Evolutionary conservation across 2,888 invertebrate genomes (phyloP).

Genomic region (Glyphotaelius pellucidus): DNA sequence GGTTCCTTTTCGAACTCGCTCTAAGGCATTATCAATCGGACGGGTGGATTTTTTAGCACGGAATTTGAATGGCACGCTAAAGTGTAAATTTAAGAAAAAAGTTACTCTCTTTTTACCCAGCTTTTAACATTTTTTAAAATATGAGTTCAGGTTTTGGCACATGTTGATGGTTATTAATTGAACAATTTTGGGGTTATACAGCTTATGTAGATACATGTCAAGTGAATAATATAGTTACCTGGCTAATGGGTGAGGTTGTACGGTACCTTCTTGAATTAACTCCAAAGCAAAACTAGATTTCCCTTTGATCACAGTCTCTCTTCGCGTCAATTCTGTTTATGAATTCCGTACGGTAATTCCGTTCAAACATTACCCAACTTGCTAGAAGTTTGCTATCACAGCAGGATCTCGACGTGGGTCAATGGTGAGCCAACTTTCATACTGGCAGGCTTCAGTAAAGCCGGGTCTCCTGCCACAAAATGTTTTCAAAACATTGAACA

Average conservation of each 20-base stretch:
- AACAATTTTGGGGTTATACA: too few species aligned
- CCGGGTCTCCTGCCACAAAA: too few species aligned
- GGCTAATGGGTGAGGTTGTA: background rate
- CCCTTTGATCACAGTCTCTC: conserved; percentile 4
- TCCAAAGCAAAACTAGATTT: background rate
- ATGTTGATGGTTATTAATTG: too few species aligned
- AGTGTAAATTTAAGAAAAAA: too few species aligned
- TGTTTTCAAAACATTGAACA: too few species aligned
- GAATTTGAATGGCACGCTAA: too few species aligned
- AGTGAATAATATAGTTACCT: background rate
- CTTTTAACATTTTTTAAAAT: too few species aligned
- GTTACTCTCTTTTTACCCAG: too few species aligned
- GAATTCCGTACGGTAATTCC: background rate
- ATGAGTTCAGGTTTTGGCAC: too few species aligned
- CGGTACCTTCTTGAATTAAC: background rate
- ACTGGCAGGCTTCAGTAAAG: background rate
- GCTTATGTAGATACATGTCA: background rate
- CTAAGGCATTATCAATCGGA: too few species aligned
- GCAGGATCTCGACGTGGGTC: background rate
- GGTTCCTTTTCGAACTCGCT: too few species aligned
- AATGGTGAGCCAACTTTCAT: conserved; percentile 12
- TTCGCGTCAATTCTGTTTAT: conserved; percentile 9
- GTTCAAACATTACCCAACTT: conserved; percentile 23
- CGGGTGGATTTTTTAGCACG: too few species aligned
- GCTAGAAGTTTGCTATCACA: conserved; percentile 1